Conservation (phyloP, 2,888 invertebrate species). For the Rhopalosiphum nymphaeae region DNA sequence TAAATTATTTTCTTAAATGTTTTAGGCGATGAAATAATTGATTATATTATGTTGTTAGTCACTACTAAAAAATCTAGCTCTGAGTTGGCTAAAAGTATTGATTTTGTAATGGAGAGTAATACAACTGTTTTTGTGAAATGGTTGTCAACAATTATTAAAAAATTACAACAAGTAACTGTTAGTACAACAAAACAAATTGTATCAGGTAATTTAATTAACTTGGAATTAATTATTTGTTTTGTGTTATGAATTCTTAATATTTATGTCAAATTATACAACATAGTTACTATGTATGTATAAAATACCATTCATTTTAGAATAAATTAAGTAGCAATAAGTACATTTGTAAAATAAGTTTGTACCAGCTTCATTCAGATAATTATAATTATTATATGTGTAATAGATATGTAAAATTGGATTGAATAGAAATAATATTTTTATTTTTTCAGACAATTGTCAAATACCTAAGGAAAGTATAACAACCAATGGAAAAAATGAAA, state of each 20-base stretch:
- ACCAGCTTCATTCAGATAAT: neutral
- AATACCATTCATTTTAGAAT: neutral
- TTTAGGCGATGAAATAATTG: slow-evolving; percentile 58
- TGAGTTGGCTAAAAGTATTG: slow-evolving; percentile 48
- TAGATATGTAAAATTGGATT: neutral
- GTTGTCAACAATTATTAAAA: slow-evolving; percentile 57
- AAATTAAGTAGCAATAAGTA: neutral
- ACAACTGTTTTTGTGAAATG: slow-evolving; percentile 54
- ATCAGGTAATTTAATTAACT: slow-evolving; percentile 20
- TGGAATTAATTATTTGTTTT: neutral
- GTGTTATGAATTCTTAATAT: neutral
- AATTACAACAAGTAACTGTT: slow-evolving; percentile 54
- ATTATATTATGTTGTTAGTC: slow-evolving; percentile 58
- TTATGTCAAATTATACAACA: neutral
- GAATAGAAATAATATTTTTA: neutral
- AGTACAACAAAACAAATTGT: neutral
- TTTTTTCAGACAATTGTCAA: slow-evolving; percentile 26
- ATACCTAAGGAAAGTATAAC: neutral
- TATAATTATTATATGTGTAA: neutral
- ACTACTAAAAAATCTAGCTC: slow-evolving; percentile 49
- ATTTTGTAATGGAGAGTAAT: slow-evolving; percentile 58
- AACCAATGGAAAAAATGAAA: neutral
- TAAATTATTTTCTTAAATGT: slow-evolving; percentile 4
- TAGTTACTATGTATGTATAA: neutral
- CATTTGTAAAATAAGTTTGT: neutral